Evolutionary conservation across 53 echinoderm and acorn worm genomes (phyloP), one percentile per base, ranked within the genome.

Genomic region (Crossaster papposus): DNA sequence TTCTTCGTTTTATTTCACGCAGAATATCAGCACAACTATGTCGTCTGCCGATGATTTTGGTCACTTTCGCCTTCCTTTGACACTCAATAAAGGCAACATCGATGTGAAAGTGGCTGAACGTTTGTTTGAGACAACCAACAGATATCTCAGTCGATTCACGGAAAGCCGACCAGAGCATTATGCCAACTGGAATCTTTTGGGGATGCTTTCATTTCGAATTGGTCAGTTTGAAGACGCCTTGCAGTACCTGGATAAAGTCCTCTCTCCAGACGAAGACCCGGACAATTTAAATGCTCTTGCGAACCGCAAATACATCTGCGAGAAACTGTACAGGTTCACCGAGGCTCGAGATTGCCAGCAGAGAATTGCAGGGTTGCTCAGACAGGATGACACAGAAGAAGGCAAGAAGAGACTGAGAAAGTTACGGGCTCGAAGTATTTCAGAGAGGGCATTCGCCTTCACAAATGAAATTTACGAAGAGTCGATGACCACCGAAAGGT

Each of bases 261-360:
- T 84, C 4, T 84, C 84, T 70, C 36, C 62, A 0, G 77, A 23
- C 11, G 75, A 73, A 73, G 89, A 89, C 30, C 89, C 89, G 1
- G 17, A 78, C 6, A 89, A 89, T 80, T 50, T 89, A 6, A 89
- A 89, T 62, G 89, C 89, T 0, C 79, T 89, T 17, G 89, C 89
- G 35, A 78, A 89, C 77, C 64, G 63, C 10, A 78, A 62, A 8
- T 79, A 62, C n/a, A 64, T 89, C 3, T 79, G 78, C 36, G 89
- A 78, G 2, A 89, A 64, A 11, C 24, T 78, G 14, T 79, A 64
- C 64, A 36, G 36, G 17, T 22, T 63, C 35, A 2, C n/a, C 34
- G 89, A 89, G 64, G 64, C 89, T 29, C 24, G 64, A 14, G 51
- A 13, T 3, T 79, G 79, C 31, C 38, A 44, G 30, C 8, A 79